Evolutionary conservation across 2,113 vertebrate genomes (phyloP).

Genomic region (Entomyzon cyanotis): DNA sequence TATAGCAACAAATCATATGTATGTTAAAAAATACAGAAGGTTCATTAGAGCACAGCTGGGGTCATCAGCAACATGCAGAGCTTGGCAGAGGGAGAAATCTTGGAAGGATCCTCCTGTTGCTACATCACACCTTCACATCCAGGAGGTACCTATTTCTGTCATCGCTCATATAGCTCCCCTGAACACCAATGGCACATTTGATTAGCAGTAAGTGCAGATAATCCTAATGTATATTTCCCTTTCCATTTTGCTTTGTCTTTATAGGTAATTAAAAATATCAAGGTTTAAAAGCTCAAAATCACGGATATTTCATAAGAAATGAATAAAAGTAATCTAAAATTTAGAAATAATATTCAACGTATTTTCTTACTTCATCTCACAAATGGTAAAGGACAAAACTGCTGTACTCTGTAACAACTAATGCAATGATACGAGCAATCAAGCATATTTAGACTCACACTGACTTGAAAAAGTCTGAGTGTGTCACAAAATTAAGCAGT

Average conservation of each 20-base stretch:
- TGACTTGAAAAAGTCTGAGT: not conserved
- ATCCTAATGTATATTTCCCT: not conserved
- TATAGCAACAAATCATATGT: not conserved
- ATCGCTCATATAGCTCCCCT: accelerated
- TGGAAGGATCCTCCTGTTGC: not conserved
- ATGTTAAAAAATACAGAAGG: not conserved
- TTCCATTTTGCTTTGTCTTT: not conserved
- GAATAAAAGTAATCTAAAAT: not conserved
- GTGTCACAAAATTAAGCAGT: not conserved
- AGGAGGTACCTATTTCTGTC: not conserved
- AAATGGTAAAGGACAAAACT: not conserved
- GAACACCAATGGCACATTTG: not conserved
- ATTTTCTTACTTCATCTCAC: not conserved
- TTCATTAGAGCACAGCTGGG: not conserved
- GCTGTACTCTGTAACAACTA: not conserved
- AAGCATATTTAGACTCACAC: not conserved
- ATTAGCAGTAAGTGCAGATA: not conserved
- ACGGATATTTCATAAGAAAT: not conserved
- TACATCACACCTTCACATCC: not conserved
- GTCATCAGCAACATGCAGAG: not conserved
- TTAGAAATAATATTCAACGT: not conserved
- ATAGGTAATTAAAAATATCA: not conserved
- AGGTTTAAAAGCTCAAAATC: not conserved
- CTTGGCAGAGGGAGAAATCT: not conserved
- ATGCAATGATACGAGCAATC: not conserved